Evolutionary conservation across 2,888 invertebrate species (phyloP), one percentile per base, ranked within the genome.

Genomic region (Agrotis puta): DNA sequence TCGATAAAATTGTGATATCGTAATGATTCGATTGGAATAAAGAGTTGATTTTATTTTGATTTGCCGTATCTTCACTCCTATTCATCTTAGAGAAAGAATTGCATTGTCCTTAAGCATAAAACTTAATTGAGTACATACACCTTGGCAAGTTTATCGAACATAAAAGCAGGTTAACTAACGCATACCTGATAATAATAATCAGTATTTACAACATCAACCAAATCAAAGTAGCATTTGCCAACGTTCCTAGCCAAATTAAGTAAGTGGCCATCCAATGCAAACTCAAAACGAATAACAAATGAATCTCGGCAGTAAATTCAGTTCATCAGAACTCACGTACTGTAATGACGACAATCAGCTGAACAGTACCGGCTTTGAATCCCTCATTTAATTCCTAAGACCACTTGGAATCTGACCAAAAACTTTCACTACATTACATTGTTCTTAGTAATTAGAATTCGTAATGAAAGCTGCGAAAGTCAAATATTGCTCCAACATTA

Each of bases 341-440:
- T 9, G 57, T 77, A 73, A 74, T 78, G 54, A 61, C 81, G 57
- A 54, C 67, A 65, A 82, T 74, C 67, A 70, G n/a, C 14, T 33
- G 47, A 43, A n/a, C 47, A 61, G 53, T 54, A 72, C 76, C 69
- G 54, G 67, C 57, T 67, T 70, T 43, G 66, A 81, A 77, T 82
- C 57, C 61, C 64, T 82, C 62, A 75, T 82, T 78, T 65, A 65
- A 79, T 79, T 73, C 66, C 51, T 71, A 77, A 69, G 63, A 66
- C 63, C 58, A 74, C 63, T 75, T 79, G 76, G 67, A 77, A 68
- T 70, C 24, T 68, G 62, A 56, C 50, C 58, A 73, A n/a, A 39
- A 85, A 89, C 91, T 92, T 91, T 92, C 92, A 85, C 92, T 87
- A 39, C 39, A 39, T 33, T 33, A 70, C 76, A 85, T 88, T 89